These are phyloP conservation scores for Venturia canescens DNA, from an alignment of 1,140 invertebrate genomes.

Conservation along the genomic window DNA sequence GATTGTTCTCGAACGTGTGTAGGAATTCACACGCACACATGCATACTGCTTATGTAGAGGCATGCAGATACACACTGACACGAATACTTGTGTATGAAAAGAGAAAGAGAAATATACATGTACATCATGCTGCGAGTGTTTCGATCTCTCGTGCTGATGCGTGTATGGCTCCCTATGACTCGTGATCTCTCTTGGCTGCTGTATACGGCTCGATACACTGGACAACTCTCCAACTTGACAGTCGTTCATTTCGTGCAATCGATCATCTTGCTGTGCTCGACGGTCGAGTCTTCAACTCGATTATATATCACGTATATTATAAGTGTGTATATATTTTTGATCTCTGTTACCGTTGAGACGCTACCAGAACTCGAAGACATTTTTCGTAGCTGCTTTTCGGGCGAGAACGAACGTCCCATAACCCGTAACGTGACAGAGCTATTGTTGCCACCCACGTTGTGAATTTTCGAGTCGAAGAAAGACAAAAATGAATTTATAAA, in stretches of 20 bases:
- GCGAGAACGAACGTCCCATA: constrained; percentile 12
- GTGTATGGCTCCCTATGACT: constrained; percentile 57
- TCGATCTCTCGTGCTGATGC: constrained; percentile 39
- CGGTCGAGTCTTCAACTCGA: constrained; percentile 20
- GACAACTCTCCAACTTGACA: constrained; percentile 48
- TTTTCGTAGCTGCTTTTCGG: constrained; percentile 52
- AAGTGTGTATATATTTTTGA: not conserved
- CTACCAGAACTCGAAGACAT: constrained; percentile 47
- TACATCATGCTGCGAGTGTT: constrained; percentile 3
- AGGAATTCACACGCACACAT: not conserved
- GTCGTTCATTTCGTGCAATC: constrained; percentile 53
- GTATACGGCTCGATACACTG: constrained; percentile 26
- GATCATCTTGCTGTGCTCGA: constrained; percentile 47
- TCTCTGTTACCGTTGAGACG: constrained; percentile 32
- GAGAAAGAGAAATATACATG: not conserved
- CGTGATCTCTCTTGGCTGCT: constrained; percentile 21
- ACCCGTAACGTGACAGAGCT: constrained; percentile 52
- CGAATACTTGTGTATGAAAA: no score
- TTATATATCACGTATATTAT: not conserved
- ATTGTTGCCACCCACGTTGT: constrained; percentile 71
- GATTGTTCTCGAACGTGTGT: not conserved
- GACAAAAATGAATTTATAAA: not conserved
- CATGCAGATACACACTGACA: no score
- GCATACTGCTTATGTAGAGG: no score
- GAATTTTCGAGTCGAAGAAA: constrained; percentile 37